These are phyloP conservation scores for Taeniopygia guttata DNA, from an alignment of 2,797 vertebrate genomes.

Conservation along the genomic window DNA sequence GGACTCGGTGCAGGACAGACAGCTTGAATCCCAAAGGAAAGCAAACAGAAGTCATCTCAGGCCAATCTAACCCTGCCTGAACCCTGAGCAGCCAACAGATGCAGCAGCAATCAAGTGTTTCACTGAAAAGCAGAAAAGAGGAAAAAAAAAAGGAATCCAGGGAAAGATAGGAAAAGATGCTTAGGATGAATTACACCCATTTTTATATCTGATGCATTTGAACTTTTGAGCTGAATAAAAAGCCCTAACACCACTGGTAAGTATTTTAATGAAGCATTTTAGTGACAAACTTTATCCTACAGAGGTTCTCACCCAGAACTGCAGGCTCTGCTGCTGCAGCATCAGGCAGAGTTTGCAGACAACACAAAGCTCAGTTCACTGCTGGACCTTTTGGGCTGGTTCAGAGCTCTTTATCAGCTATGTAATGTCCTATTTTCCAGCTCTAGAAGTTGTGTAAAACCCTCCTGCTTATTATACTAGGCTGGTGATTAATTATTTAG, in stretches of 20 bases:
- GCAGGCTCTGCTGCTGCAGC: background rate
- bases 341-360: background rate
- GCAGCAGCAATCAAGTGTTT: background rate
- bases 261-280: background rate
- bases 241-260: background rate
- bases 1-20: background rate
- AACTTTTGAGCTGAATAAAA: background rate
- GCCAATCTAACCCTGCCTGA: background rate
- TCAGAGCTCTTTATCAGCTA: background rate
- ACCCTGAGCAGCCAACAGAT: background rate
- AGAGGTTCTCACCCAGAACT: background rate
- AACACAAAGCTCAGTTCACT: background rate
- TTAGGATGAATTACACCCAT: background rate
- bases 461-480: background rate
- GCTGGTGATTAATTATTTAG: background rate
- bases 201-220: background rate
- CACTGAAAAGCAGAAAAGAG: background rate
- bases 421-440: background rate
- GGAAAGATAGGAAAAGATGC: background rate
- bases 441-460: background rate
- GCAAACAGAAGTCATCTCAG: background rate
- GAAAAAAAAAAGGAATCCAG: background rate
- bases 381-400: rapidly evolving
- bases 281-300: background rate
- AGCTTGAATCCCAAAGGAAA: background rate